A percentile compares a stretch with the other conserved stretches of the same genome.
Conservation (phyloP, 1,140 invertebrate species). For the Heliothis virescens region DNA sequence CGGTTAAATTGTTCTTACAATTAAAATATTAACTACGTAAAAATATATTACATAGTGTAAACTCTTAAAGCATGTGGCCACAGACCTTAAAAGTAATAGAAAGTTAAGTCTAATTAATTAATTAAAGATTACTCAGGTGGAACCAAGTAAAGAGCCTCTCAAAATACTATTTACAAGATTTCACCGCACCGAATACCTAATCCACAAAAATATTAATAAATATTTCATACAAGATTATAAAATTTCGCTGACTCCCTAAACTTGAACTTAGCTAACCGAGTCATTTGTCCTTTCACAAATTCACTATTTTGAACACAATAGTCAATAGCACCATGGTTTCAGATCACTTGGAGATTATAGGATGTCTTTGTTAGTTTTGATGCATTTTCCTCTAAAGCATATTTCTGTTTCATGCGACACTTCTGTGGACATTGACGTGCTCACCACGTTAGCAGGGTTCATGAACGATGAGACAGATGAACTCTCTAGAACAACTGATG, state of each 20-base stretch:
- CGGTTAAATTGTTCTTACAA: slow-evolving; percentile 8
- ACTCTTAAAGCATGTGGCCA: slow-evolving; percentile 61
- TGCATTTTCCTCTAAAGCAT: slow-evolving; percentile 93
- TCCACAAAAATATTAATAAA: slow-evolving; percentile 54
- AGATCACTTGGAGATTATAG: slow-evolving; percentile 64
- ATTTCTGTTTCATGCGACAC: slow-evolving; percentile 95
- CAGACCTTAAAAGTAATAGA: slow-evolving; percentile 64
- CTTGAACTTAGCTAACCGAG: slow-evolving; percentile 37
- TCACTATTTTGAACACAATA: slow-evolving; percentile 70
- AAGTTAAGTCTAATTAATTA: slow-evolving; percentile 51
- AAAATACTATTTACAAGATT: slow-evolving; percentile 76
- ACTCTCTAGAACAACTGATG: slow-evolving; percentile 65
- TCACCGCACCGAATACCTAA: slow-evolving; percentile 61
- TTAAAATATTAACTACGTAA: slow-evolving; percentile 35
- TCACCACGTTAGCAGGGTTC: slow-evolving; percentile 87
- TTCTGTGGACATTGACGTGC: slow-evolving; percentile 92
- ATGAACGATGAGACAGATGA: slow-evolving; percentile 81
- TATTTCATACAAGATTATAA: slow-evolving; percentile 25
- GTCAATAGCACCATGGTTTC: slow-evolving; percentile 68
- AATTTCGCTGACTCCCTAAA: slow-evolving; percentile 25
- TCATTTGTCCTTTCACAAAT: slow-evolving; percentile 56
- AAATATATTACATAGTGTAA: slow-evolving; percentile 47
- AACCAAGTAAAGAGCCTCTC: slow-evolving; percentile 75
- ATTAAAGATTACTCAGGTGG: slow-evolving; percentile 64
- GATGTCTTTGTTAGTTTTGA: slow-evolving; percentile 88